Evolutionary conservation across 2,113 vertebrate genomes (phyloP).

Genomic region (Miniopterus natalensis): DNA sequence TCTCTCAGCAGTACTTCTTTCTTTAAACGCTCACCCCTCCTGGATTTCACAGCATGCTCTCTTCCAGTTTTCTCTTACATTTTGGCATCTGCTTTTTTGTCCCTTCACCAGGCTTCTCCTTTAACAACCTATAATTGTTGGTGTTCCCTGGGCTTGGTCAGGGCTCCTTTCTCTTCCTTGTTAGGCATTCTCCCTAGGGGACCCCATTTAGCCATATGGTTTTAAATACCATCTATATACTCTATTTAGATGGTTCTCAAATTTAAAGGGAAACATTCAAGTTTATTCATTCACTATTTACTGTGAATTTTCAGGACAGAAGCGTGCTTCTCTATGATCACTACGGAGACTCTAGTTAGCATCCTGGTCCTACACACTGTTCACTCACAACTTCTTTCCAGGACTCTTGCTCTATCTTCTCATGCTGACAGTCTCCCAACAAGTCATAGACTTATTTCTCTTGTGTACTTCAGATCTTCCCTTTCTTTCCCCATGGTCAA

Average conservation of each 20-base stretch:
- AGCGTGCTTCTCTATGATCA: background rate
- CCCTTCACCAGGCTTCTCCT: background rate
- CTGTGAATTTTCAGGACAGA: background rate
- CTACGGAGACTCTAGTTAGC: constrained; percentile 8
- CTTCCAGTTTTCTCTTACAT: background rate
- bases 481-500: background rate
- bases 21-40: background rate
- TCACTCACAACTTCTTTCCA: constrained; percentile 7
- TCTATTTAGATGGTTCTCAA: constrained; percentile 29
- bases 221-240: constrained; percentile 28
- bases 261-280: background rate
- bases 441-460: constrained; percentile 1
- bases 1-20: background rate
- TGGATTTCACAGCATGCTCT: background rate
- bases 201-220: background rate
- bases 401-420: background rate
- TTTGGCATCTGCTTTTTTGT: background rate
- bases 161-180: background rate
- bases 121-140: background rate
- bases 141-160: background rate
- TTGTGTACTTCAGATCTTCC: background rate
- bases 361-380: background rate
- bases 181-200: background rate
- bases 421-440: background rate
- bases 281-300: constrained; percentile 44